Evolutionary conservation across 1,140 invertebrate species (phyloP).

Genomic region (Ceratosolen fusciceps): DNA sequence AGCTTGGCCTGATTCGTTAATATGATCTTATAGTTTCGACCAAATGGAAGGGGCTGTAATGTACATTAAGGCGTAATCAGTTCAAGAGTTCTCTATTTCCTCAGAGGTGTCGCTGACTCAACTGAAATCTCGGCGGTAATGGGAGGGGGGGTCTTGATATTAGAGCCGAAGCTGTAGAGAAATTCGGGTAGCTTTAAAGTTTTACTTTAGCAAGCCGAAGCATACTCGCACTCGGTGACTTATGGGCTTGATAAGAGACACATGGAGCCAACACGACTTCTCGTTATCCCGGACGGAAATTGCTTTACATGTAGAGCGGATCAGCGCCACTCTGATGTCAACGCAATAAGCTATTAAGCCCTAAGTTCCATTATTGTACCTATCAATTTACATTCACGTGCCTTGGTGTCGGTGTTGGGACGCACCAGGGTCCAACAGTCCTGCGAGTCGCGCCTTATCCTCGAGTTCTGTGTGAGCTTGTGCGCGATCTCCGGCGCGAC

Average conservation of each 20-base stretch:
- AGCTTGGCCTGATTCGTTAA: background rate
- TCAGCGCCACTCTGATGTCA: background rate
- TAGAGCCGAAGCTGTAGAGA: background rate
- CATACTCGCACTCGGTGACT: background rate
- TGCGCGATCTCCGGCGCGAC: background rate
- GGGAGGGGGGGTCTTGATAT: background rate
- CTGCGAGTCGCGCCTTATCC: background rate
- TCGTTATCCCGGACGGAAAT: background rate
- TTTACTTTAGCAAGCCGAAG: background rate
- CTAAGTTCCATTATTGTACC: background rate
- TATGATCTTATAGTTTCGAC: background rate
- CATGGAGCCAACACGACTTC: background rate
- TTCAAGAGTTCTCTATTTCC: background rate
- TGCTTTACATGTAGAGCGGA: background rate
- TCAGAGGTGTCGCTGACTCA: background rate
- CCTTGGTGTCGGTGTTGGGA: background rate
- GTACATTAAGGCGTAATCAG: background rate
- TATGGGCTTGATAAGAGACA: background rate
- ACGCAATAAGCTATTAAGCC: background rate
- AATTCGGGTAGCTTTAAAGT: background rate
- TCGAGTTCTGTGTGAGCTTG: background rate
- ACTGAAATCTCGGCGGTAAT: background rate
- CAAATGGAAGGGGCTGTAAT: background rate
- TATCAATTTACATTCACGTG: constrained; percentile 1
- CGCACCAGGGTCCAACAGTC: background rate